Evolutionary conservation across 2,888 invertebrate species (phyloP).

Genomic region (Pheosia tremula): DNA sequence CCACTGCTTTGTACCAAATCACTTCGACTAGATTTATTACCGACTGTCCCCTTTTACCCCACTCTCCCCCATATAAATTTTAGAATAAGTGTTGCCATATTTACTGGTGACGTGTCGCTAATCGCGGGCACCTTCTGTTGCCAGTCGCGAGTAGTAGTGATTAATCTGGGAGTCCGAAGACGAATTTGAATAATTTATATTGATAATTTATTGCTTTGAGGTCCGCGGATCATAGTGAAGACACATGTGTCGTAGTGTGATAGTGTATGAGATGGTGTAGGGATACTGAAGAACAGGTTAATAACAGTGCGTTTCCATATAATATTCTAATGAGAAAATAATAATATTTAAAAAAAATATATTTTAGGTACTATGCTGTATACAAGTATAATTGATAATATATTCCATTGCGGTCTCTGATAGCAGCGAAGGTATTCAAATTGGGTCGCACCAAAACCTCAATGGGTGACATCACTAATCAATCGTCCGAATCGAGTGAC

Average conservation of each 20-base stretch:
- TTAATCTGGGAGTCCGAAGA: constrained; percentile 76
- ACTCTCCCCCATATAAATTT: constrained; percentile 77
- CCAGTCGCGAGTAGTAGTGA: constrained; percentile 76
- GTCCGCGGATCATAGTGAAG: constrained; percentile 54
- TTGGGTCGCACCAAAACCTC: constrained; percentile 25
- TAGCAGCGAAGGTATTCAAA: constrained; percentile 30
- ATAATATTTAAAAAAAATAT: no score
- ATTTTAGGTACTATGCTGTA: no score
- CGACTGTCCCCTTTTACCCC: constrained; percentile 71
- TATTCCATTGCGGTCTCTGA: constrained; percentile 8
- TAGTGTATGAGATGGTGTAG: constrained; percentile 22
- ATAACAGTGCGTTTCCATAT: neutral
- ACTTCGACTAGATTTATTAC: constrained; percentile 81
- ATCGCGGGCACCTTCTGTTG: constrained; percentile 76
- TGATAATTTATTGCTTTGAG: constrained; percentile 68
- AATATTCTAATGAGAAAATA: no score
- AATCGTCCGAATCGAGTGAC: constrained; percentile 61
- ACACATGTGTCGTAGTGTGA: constrained; percentile 51
- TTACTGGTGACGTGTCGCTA: constrained; percentile 82
- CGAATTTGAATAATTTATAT: constrained; percentile 80
- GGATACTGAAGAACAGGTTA: neutral
- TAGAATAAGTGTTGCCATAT: constrained; percentile 83
- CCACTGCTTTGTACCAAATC: constrained; percentile 83
- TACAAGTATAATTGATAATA: neutral
- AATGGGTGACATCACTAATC: constrained; percentile 49